These are phyloP conservation scores for Hydrozoanthus tunicans DNA, from an alignment of 64 coral and sea anemone genomes.

Conservation along the genomic window DNA sequence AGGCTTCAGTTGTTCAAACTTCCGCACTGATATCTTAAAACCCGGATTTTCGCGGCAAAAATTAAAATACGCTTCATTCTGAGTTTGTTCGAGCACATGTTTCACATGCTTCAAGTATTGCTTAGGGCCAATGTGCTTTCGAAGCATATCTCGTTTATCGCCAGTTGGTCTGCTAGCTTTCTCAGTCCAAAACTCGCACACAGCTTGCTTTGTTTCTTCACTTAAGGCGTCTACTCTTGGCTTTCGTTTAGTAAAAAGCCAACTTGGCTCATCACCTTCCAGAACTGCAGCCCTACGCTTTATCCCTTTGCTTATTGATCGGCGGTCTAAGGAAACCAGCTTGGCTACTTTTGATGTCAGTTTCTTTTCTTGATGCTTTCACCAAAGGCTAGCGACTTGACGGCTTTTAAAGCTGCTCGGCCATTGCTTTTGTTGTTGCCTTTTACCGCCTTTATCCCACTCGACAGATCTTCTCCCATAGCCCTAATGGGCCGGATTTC, in stretches of 20 bases:
- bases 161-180: slow-evolving; percentile 44
- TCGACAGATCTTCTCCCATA: slow-evolving; percentile 6
- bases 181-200: slow-evolving; percentile 40
- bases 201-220: slow-evolving; percentile 24
- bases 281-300: slow-evolving; percentile 15
- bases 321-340: slow-evolving; percentile 43
- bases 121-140: slow-evolving; percentile 31
- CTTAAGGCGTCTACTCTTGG: slow-evolving; percentile 35
- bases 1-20: slow-evolving; percentile 54
- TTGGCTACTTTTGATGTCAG: slow-evolving; percentile 45
- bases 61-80: slow-evolving; percentile 58
- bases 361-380: slow-evolving; percentile 55
- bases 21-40: slow-evolving; percentile 18
- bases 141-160: slow-evolving; percentile 43
- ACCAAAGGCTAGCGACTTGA: slow-evolving; percentile 55
- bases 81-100: slow-evolving; percentile 52
- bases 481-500: slow-evolving; percentile 33
- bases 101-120: slow-evolving; percentile 44
- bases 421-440: slow-evolving; percentile 30
- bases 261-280: slow-evolving; percentile 24
- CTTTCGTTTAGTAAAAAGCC: slow-evolving; percentile 53
- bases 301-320: slow-evolving; percentile 39
- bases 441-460: slow-evolving; percentile 31
- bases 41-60: slow-evolving; percentile 27
- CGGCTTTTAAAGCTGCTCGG: slow-evolving; percentile 20